phyloP scores from a whole-genome alignment of 2,797 vertebrate genomes.

The Limnodromus scolopaceus region DNA sequence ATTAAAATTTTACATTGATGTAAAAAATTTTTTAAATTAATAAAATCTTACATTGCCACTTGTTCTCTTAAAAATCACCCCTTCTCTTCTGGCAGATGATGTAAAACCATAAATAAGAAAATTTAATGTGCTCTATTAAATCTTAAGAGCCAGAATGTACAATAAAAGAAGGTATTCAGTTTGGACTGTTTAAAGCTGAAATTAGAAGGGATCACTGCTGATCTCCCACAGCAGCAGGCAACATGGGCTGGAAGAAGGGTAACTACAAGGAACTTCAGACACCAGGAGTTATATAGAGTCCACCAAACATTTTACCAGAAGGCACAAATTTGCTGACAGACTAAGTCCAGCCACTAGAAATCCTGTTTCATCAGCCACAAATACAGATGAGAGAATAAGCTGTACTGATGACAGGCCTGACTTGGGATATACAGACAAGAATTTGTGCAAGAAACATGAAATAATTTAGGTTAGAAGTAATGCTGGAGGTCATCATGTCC shows the following conservation, averaged over 20 bases:
- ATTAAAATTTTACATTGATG: neutral
- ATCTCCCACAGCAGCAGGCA: neutral
- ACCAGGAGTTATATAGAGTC: neutral
- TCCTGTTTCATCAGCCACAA: neutral
- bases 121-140: neutral
- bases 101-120: neutral
- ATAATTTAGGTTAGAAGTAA: neutral
- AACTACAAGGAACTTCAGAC: neutral
- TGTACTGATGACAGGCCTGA: neutral
- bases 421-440: neutral
- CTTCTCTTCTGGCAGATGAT: neutral
- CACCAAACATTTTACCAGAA: neutral
- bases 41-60: neutral
- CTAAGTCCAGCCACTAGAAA: neutral
- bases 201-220: neutral
- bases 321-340: neutral
- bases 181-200: neutral
- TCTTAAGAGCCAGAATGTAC: neutral
- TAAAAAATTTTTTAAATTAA: no score
- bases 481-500: neutral
- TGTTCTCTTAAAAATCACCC: neutral
- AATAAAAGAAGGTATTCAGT: neutral
- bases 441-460: neutral
- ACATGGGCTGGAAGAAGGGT: neutral
- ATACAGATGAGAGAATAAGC: neutral